A percentile compares a stretch with the other conserved stretches of the same genome.
These are phyloP conservation scores for Desoria tigrina DNA, from an alignment of 2,888 invertebrate genomes.

Conservation along the genomic window DNA sequence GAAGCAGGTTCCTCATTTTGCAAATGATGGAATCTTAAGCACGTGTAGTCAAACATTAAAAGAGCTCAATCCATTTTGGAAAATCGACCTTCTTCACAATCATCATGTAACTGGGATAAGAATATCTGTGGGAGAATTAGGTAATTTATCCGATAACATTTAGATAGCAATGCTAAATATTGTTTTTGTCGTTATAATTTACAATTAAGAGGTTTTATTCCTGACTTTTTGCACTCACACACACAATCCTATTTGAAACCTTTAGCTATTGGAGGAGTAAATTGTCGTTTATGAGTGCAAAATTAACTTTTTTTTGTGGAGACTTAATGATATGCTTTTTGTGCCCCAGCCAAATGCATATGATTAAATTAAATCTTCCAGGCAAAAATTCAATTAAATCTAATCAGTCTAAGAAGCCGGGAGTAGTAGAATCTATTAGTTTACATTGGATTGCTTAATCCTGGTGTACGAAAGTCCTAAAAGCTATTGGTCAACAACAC, in stretches of 20 bases:
- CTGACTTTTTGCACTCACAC: conserved; percentile 1
- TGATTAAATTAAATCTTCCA: background rate
- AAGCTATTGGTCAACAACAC: background rate
- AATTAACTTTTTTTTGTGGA: too few relatives aligned
- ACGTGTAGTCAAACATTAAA: conserved; percentile 81
- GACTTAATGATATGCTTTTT: too few relatives aligned
- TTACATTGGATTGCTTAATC: background rate
- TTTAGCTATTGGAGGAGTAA: too few relatives aligned
- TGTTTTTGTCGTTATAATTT: conserved; percentile 1
- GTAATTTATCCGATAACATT: conserved; percentile 9
- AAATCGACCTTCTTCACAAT: conserved; percentile 79
- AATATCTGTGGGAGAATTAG: conserved; percentile 73
- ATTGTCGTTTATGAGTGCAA: too few relatives aligned
- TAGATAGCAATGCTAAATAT: background rate
- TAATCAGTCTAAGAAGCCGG: background rate
- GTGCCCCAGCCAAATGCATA: too few relatives aligned
- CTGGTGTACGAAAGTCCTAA: too few relatives aligned
- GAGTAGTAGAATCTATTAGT: background rate
- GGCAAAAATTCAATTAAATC: too few relatives aligned
- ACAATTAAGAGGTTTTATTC: background rate
- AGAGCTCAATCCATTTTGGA: conserved; percentile 92
- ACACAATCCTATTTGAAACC: too few relatives aligned
- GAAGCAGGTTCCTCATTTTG: conserved; percentile 77
- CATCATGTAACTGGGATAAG: conserved; percentile 83
- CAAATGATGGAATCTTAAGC: conserved; percentile 82